Conservation (phyloP, 1,140 invertebrate species). For the Bombyx mandarina region DNA sequence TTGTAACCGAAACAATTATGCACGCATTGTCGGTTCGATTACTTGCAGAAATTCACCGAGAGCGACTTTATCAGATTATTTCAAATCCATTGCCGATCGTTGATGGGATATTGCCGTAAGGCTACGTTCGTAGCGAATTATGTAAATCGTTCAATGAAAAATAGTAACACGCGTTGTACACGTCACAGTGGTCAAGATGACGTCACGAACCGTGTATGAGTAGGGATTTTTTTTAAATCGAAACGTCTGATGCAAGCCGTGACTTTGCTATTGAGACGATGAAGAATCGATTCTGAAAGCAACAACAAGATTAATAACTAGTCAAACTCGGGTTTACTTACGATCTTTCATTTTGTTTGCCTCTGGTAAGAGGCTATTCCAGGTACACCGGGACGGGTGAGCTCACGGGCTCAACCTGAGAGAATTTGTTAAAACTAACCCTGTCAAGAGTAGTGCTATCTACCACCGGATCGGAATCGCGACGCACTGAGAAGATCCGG, state of each 20-base stretch:
- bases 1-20: slow-evolving; percentile 35
- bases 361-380: no score
- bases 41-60: slow-evolving; percentile 53
- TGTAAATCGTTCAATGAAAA: slow-evolving; percentile 11
- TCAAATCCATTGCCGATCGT: slow-evolving; percentile 15
- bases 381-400: no score
- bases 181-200: slow-evolving; percentile 30
- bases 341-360: no score
- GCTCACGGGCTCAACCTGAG: no score
- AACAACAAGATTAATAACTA: no score
- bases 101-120: not conserved
- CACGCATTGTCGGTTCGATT: slow-evolving; percentile 41
- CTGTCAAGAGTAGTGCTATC: no score
- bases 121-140: not conserved
- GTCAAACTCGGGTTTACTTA: no score
- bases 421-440: no score
- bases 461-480: no score
- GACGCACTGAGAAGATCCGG: no score
- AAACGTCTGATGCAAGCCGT: slow-evolving; percentile 34
- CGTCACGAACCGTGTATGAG: slow-evolving; percentile 27
- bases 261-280: no score
- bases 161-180: slow-evolving; percentile 11
- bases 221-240: slow-evolving; percentile 35
- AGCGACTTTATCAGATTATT: not conserved
- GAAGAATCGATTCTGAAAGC: no score